Conservation (phyloP, 1,140 invertebrate species). For the Phortica variegata region DNA sequence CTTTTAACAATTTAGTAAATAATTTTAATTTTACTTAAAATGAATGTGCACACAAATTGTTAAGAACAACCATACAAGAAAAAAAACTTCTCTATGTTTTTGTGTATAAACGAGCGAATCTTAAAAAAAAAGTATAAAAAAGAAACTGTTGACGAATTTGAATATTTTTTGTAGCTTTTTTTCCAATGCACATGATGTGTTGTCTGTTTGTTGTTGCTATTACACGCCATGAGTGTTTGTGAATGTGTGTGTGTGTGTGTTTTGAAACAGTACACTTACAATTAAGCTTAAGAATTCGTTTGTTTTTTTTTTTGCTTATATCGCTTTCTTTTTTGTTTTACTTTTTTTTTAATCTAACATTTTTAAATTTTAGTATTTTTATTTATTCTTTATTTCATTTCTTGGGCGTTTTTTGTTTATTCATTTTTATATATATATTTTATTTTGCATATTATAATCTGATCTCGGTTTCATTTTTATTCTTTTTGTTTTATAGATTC, state of each 20-base stretch:
- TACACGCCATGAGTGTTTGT: constrained; percentile 10
- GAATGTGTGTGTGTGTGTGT: constrained; percentile 12
- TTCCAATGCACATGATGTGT: no score
- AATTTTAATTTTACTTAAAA: constrained; percentile 12
- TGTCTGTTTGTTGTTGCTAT: no score
- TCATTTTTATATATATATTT: constrained; percentile 26
- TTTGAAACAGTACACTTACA: constrained; percentile 40
- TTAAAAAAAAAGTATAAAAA: constrained; percentile 1
- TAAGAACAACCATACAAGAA: constrained; percentile 19
- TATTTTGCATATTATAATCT: constrained; percentile 16
- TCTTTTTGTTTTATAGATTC: constrained; percentile 18
- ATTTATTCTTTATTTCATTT: constrained; percentile 30
- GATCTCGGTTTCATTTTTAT: constrained; percentile 34
- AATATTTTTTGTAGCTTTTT: constrained; percentile 1
- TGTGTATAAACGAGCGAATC: constrained; percentile 7
- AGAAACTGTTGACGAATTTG: constrained; percentile 9
- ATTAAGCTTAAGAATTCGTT: constrained; percentile 50
- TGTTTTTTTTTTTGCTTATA: constrained; percentile 23
- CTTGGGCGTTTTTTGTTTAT: constrained; percentile 32
- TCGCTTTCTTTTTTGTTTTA: constrained; percentile 21
- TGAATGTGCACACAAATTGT: no score
- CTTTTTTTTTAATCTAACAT: constrained; percentile 7
- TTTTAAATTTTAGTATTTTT: neutral
- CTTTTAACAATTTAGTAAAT: neutral
- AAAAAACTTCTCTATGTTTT: constrained; percentile 5